Evolutionary conservation across 2,113 vertebrate genomes (phyloP).

Genomic region (Strix uralensis): DNA sequence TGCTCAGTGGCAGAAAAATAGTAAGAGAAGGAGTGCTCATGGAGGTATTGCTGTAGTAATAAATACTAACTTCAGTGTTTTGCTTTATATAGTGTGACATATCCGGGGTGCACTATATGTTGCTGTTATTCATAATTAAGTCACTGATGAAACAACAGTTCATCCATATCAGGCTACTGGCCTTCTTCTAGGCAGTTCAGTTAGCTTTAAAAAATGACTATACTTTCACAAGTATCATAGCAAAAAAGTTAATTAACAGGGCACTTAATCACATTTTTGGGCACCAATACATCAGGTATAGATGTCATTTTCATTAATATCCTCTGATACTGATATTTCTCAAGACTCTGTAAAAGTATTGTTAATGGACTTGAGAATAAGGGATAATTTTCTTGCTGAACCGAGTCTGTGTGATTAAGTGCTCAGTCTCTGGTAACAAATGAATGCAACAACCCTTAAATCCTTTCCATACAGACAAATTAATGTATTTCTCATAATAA

Average conservation of each 20-base stretch:
- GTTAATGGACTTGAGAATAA: conserved; percentile 51
- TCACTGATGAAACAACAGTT: neutral
- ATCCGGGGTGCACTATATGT: neutral
- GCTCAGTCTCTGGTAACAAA: conserved; percentile 47
- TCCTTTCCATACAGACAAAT: conserved; percentile 61
- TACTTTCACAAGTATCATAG: neutral
- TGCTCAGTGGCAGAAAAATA: neutral
- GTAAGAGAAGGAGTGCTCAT: neutral
- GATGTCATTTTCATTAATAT: conserved; percentile 66
- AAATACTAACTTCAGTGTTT: neutral
- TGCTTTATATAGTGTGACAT: neutral
- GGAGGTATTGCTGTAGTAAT: neutral
- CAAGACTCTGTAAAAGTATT: neutral
- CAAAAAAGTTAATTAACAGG: conserved; percentile 64
- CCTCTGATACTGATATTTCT: conserved; percentile 65
- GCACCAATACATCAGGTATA: conserved; percentile 18
- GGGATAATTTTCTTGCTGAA: conserved; percentile 61
- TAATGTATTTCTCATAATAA: conserved; percentile 46
- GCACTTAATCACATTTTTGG: conserved; percentile 41
- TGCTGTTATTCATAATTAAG: conserved; percentile 20
- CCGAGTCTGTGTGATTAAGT: conserved; percentile 46
- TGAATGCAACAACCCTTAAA: conserved; percentile 54
- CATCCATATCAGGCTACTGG: neutral
- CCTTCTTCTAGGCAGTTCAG: neutral
- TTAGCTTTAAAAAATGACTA: conserved; percentile 24